Conservation (phyloP, 1,140 invertebrate genomes). For the Lepidurus arcticus region DNA sequence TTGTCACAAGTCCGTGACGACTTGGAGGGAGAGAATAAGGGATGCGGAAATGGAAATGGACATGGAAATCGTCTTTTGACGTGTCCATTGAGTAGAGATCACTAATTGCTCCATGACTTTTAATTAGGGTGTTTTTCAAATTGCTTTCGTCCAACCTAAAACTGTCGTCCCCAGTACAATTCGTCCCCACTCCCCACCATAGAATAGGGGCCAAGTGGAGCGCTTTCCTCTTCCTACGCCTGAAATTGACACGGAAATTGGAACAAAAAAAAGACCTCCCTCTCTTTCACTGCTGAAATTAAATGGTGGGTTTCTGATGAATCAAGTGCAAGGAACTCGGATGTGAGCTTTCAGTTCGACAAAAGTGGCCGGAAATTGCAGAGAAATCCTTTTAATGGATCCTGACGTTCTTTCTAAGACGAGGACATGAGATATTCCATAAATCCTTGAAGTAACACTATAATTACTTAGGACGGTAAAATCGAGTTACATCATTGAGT, state of each 20-base stretch:
- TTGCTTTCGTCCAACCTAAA: neutral
- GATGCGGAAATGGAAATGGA: neutral
- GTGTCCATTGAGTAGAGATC: neutral
- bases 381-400: neutral
- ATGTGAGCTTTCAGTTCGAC: neutral
- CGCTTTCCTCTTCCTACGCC: no score
- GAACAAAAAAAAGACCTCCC: neutral
- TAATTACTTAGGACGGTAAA: no score
- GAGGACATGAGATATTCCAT: no score
- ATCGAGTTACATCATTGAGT: no score
- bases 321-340: neutral
- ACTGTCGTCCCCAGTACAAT: no score
- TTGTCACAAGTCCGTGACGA: conserved; percentile 19
- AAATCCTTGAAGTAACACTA: no score
- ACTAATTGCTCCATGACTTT: neutral
- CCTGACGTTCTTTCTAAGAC: neutral
- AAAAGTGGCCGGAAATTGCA: conserved; percentile 9
- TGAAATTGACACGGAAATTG: neutral
- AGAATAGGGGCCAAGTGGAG: no score
- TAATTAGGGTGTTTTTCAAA: conserved; percentile 15
- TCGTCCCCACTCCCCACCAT: no score
- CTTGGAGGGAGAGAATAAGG: neutral
- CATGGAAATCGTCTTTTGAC: neutral
- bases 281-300: neutral
- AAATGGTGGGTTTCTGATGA: neutral